These are phyloP conservation scores for Sinodicranocentrus sp. DNA, from an alignment of 2,888 invertebrate genomes.

Conservation along the genomic window DNA sequence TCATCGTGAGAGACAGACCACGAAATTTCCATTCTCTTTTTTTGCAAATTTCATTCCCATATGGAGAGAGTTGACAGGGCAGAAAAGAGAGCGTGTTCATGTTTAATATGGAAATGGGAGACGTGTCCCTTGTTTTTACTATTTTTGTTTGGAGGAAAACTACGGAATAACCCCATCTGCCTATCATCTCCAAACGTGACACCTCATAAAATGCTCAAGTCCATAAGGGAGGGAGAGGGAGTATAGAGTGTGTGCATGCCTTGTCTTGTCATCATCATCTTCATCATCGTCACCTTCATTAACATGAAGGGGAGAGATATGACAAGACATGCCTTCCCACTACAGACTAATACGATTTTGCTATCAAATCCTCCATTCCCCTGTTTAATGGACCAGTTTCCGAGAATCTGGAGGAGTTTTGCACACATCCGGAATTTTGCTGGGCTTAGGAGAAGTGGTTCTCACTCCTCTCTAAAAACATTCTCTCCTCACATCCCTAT, in stretches of 20 bases:
- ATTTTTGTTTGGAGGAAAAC: constrained; percentile 1
- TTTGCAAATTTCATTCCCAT: background rate
- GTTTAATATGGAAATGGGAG: background rate
- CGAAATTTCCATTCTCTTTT: background rate
- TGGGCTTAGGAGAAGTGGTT: constrained; percentile 1
- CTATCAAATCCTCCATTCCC: constrained; percentile 45
- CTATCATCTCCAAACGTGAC: constrained; percentile 5
- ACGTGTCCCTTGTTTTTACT: background rate
- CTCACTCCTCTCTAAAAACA: background rate
- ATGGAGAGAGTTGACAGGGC: background rate
- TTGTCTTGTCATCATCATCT: constrained; percentile 37
- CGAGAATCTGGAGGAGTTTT: constrained; percentile 54
- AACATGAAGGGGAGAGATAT: constrained; percentile 13
- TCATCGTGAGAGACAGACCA: background rate
- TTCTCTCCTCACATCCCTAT: background rate
- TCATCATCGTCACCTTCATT: constrained; percentile 25
- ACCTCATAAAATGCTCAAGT: constrained; percentile 30
- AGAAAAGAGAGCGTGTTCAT: background rate
- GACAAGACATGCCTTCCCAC: background rate
- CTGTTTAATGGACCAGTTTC: constrained; percentile 58
- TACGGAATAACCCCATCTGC: background rate
- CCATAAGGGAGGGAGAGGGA: background rate
- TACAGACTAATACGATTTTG: constrained; percentile 10
- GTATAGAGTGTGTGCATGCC: constrained; percentile 26
- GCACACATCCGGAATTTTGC: constrained; percentile 35